phyloP scores from a whole-genome alignment of 1,140 invertebrate species.

The Cotesia vestalis region DNA sequence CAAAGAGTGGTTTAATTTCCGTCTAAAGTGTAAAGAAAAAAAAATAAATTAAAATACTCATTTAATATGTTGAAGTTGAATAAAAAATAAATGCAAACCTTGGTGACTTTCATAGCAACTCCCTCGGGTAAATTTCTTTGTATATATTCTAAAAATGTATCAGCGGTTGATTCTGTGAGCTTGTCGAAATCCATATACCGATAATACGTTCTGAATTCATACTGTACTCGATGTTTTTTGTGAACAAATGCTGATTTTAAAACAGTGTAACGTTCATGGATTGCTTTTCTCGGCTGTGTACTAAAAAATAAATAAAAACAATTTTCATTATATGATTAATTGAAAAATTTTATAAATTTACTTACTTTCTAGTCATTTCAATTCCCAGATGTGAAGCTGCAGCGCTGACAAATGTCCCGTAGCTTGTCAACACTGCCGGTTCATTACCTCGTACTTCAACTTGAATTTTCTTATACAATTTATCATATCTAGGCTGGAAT shows the following conservation, averaged over 20 bases:
- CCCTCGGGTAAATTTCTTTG: constrained; percentile 97
- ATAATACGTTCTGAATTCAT: constrained; percentile 95
- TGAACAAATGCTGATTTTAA: constrained; percentile 90
- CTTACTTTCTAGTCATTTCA: constrained; percentile 77
- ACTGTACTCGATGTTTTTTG: constrained; percentile 95
- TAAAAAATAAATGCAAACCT: constrained; percentile 65
- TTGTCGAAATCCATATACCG: constrained; percentile 82
- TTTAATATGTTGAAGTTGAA: constrained; percentile 13
- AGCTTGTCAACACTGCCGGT: constrained; percentile 86
- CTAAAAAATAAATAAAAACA: constrained; percentile 32
- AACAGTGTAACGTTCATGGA: constrained; percentile 80
- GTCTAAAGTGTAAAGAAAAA: too few relatives aligned
- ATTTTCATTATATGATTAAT: not conserved
- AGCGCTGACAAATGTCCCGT: constrained; percentile 81
- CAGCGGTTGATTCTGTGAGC: constrained; percentile 93
- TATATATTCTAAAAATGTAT: constrained; percentile 96
- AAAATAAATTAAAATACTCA: not conserved
- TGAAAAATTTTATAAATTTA: constrained; percentile 24
- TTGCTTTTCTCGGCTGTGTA: constrained; percentile 70
- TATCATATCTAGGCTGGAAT: constrained; percentile 69
- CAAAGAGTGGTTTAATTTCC: too few relatives aligned
- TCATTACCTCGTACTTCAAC: constrained; percentile 89
- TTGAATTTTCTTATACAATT: constrained; percentile 84
- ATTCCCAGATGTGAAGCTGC: constrained; percentile 84
- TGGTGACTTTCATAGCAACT: constrained; percentile 93